Evolutionary conservation across 2,113 vertebrate genomes (phyloP), one percentile per base, ranked within the genome.

Genomic region (Pluvialis apricaria): DNA sequence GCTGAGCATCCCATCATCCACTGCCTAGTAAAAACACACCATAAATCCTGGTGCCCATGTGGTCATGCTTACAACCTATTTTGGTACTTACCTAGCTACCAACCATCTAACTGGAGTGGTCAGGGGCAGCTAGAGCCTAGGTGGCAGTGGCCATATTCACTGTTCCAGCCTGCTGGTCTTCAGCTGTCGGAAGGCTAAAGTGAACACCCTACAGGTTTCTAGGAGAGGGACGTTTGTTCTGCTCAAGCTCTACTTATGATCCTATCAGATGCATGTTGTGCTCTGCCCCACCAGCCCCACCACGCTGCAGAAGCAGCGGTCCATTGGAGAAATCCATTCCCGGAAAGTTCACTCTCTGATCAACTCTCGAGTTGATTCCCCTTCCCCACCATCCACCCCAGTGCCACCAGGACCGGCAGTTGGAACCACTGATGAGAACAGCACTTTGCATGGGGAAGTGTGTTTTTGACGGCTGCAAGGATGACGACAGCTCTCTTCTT

Each of bases 321-420:
- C 31, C 15, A 17, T 26, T 0, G 1, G 52, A 82, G 9, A 82
- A 91, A 9, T 17, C 45, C 0, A 1, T 65, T 88, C 20, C 36
- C 1, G 1, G 36, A 83, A 51, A 86, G 34, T 66, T 51, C 47
- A 18, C 21, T 36, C 47, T 88, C 26, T 69, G 20, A 24, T n/a
- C n/a, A n/a, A n/a, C n/a, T n/a, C 15, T 72, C 0, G 0, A 60
- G 22, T 8, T 64, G 36, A n/a, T 75, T 82, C 38, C 25, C 52
- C 22, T 87, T 87, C 15, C 15, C 26, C 65, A 76, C 13, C 21
- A 44, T 10, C 3, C 26, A 60, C 11, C 3, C 31, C 61, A 55
- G 22, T 13, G 57, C 13, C 4, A 5, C 13, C 4, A 6, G 20
- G 31, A 64, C 26, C 10, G 45, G 12, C 19, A 58, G 28, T n/a